phyloP scores from a whole-genome alignment of 2,888 invertebrate species.

The Oscheius sp. region DNA sequence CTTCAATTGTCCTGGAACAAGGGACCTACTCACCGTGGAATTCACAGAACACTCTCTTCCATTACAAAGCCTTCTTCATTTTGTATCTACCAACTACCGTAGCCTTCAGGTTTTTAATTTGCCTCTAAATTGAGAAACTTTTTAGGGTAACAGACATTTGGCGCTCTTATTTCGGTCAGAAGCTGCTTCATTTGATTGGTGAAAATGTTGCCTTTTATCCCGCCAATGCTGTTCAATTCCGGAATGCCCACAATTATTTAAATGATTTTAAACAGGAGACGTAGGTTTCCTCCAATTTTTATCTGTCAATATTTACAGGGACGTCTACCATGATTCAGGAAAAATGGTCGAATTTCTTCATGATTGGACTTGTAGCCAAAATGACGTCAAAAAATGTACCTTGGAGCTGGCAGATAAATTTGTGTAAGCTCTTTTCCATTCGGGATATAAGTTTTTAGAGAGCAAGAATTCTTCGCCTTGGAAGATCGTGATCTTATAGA shows the following conservation, averaged over 20 bases:
- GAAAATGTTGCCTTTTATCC: constrained; percentile 51
- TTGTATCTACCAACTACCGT: constrained; percentile 56
- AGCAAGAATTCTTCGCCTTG: constrained; percentile 35
- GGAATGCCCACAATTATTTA: constrained; percentile 55
- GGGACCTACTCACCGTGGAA: constrained; percentile 57
- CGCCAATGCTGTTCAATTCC: constrained; percentile 51
- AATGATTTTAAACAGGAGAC: constrained; percentile 53
- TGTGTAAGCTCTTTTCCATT: neutral
- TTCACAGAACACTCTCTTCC: constrained; percentile 60
- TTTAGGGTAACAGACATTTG: constrained; percentile 55
- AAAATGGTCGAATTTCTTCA: constrained; percentile 46
- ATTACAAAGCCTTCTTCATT: constrained; percentile 52
- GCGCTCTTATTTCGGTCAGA: constrained; percentile 56
- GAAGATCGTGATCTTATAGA: constrained; percentile 37
- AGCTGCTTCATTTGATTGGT: constrained; percentile 50
- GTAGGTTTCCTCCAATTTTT: neutral
- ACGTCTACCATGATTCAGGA: constrained; percentile 51
- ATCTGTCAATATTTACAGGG: constrained; percentile 33
- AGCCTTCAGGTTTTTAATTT: constrained; percentile 39
- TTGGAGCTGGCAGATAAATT: constrained; percentile 37
- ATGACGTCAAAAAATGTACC: constrained; percentile 39
- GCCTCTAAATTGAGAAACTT: neutral
- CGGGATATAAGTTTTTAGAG: neutral
- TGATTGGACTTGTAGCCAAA: constrained; percentile 40
- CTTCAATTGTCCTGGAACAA: constrained; percentile 44